phyloP scores from a whole-genome alignment of 1,140 invertebrate genomes.

The Drosophila novamexicana region DNA sequence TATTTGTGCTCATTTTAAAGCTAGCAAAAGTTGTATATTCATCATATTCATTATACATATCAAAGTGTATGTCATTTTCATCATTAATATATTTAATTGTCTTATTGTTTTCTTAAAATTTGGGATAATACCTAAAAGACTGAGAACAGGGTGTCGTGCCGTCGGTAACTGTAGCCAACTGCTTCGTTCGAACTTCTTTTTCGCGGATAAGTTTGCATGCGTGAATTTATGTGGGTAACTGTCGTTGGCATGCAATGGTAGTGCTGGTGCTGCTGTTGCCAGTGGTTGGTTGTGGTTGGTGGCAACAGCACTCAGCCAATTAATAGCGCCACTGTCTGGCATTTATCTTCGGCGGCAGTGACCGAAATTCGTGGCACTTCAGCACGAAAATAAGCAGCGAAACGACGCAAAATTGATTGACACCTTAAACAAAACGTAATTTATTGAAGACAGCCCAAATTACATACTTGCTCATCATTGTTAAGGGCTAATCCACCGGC shows the following conservation, averaged over 20 bases:
- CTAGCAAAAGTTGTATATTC: no score
- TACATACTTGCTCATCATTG: constrained; percentile 22
- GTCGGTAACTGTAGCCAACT: background rate
- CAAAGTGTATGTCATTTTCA: no score
- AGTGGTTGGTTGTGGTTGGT: constrained; percentile 1
- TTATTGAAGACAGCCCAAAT: constrained; percentile 20
- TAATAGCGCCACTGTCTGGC: constrained; percentile 24
- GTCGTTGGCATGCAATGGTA: constrained; percentile 2
- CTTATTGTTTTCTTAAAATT: no score
- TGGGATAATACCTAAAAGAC: no score
- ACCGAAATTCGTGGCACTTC: constrained; percentile 25
- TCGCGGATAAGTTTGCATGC: constrained; percentile 25
- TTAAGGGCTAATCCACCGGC: background rate
- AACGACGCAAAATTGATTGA: constrained; percentile 28
- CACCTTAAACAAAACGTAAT: constrained; percentile 25
- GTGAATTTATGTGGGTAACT: constrained; percentile 32
- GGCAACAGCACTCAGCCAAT: constrained; percentile 28
- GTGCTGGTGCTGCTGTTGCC: background rate
- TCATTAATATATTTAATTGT: no score
- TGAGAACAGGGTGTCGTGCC: background rate
- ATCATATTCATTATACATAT: no score
- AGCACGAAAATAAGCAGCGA: constrained; percentile 8
- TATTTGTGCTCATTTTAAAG: no score
- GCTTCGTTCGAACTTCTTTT: background rate
- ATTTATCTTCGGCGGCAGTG: constrained; percentile 37